These are phyloP conservation scores for Falco berigora DNA, from an alignment of 2,797 vertebrate species.

Conservation along the genomic window DNA sequence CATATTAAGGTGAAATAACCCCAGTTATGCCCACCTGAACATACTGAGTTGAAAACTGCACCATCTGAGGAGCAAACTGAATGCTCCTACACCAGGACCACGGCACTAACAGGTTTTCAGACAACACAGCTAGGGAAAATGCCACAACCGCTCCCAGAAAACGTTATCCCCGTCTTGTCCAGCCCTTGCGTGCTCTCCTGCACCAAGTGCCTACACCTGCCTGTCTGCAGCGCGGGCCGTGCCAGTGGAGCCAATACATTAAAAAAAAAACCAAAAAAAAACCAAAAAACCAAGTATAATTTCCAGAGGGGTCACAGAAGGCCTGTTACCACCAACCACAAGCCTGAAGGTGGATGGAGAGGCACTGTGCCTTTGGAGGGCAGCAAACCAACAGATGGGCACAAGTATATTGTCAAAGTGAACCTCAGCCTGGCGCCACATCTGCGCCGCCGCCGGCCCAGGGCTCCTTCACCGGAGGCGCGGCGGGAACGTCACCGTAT, in stretches of 20 bases:
- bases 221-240: neutral
- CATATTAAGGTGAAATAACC: neutral
- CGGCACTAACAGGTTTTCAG: neutral
- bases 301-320: neutral
- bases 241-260: fast-evolving
- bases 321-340: neutral
- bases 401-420: fast-evolving
- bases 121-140: fast-evolving
- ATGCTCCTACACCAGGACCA: neutral
- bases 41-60: neutral
- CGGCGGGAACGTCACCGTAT: fast-evolving
- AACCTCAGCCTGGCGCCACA: neutral
- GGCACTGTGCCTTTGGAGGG: neutral
- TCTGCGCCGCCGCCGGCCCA: neutral
- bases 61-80: neutral
- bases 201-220: neutral
- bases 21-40: neutral
- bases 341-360: neutral
- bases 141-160: neutral
- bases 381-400: neutral
- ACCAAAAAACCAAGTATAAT: neutral
- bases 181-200: fast-evolving
- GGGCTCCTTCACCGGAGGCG: neutral
- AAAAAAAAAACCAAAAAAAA: neutral
- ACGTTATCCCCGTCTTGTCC: fast-evolving